Evolutionary conservation across 1,140 invertebrate species (phyloP), one percentile per base, ranked within the genome.

Genomic region (Drosophila subobscura): DNA sequence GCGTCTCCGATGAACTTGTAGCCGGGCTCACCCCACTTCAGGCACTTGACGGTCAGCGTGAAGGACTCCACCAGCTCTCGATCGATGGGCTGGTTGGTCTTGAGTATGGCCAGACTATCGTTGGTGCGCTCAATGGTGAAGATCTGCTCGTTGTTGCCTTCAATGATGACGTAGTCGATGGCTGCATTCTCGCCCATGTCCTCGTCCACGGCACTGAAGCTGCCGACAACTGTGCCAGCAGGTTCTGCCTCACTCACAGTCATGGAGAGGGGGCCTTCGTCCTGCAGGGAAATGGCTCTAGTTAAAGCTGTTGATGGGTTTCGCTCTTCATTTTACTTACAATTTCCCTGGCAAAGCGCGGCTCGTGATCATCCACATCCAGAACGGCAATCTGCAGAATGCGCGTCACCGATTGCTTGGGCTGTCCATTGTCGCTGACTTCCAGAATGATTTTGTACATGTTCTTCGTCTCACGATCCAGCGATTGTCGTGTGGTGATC

Each of bases 291-390:
- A 37, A 37, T 12, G 3, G 3, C 4, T 37, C 3, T 4, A n/a
- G 10, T 37, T 1, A 37, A 10, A 37, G 3, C 0, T 10, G 1
- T 10, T 37, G 3, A 4, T 37, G n/a, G 23, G 10, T 50, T 29
- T 27, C 25, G 33, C 0, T 20, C 0, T 12, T 6, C 1, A 0
- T 5, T 44, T 27, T 22, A 55, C 93, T 94, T 79, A 96, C 96
- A 54, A 94, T 81, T 46, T 93, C 94, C 71, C 96, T 93, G 5
- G 93, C 93, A 65, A 97, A 97, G 50, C 94, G 92, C 0, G 96
- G 96, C 53, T 95, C 94, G 74, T 97, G 95, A 81, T 97, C 96
- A 73, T 97, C 96, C 8, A 96, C 94, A 75, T 97, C 96, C 2
- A 94, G 93, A 0, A 97, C 93, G 12, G 93, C 93, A 0, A 97